Conservation (phyloP, 2,888 invertebrate species). For the Anticlea derivata region DNA sequence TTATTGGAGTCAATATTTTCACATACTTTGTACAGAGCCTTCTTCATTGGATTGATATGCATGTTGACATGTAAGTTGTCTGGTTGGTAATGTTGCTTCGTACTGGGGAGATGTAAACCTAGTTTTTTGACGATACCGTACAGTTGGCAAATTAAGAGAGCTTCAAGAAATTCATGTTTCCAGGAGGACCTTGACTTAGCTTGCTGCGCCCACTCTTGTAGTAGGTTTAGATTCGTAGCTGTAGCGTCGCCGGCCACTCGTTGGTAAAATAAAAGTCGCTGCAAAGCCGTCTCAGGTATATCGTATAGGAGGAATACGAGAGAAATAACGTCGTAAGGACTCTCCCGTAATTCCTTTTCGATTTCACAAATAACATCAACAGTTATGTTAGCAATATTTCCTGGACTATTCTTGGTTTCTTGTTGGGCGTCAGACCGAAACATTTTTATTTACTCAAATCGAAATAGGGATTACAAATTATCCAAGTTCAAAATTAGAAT, state of each 20-base stretch:
- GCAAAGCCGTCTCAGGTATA: slow-evolving; percentile 67
- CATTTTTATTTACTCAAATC: slow-evolving; percentile 36
- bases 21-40: slow-evolving; percentile 66
- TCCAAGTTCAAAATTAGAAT: too few species aligned
- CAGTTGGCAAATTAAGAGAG: slow-evolving; percentile 65
- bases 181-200: slow-evolving; percentile 59
- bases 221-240: slow-evolving; percentile 54
- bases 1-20: slow-evolving; percentile 60
- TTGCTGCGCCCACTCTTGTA: slow-evolving; percentile 67
- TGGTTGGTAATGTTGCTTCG: slow-evolving; percentile 57
- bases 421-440: slow-evolving; percentile 48
- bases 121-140: slow-evolving; percentile 64
- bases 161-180: slow-evolving; percentile 73
- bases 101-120: slow-evolving; percentile 55
- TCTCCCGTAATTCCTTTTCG: slow-evolving; percentile 61
- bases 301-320: slow-evolving; percentile 74
- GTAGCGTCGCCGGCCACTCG: slow-evolving; percentile 56
- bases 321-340: slow-evolving; percentile 65
- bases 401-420: slow-evolving; percentile 39
- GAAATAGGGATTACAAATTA: too few species aligned
- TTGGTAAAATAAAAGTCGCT: slow-evolving; percentile 64
- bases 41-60: slow-evolving; percentile 66
- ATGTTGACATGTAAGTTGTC: slow-evolving; percentile 49
- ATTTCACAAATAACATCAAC: slow-evolving; percentile 60
- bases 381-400: slow-evolving; percentile 53